Evolutionary conservation across 2,888 invertebrate species (phyloP).

Genomic region (Meteorus cinctellus): DNA sequence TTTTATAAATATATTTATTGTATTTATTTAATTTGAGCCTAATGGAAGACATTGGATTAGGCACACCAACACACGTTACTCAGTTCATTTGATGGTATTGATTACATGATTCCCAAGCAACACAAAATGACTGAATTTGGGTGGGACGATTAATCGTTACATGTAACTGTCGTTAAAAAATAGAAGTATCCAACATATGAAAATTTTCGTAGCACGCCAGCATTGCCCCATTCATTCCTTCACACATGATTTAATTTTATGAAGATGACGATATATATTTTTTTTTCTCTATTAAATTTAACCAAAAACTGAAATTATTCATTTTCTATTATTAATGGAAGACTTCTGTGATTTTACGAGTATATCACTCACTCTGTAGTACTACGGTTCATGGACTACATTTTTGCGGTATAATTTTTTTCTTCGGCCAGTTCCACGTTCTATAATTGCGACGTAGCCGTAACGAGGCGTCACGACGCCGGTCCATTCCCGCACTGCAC

Average conservation of each 20-base stretch:
- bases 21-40: slow-evolving; percentile 14
- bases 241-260: not conserved
- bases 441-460: slow-evolving; percentile 46
- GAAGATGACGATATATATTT: too few species aligned
- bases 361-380: slow-evolving; percentile 59
- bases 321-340: slow-evolving; percentile 62
- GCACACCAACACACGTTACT: slow-evolving; percentile 59
- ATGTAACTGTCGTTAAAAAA: too few species aligned
- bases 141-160: not conserved
- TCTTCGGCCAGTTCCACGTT: slow-evolving; percentile 41
- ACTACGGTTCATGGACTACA: slow-evolving; percentile 52
- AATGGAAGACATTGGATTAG: slow-evolving; percentile 69
- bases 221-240: not conserved
- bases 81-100: not conserved
- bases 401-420: slow-evolving; percentile 39
- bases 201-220: not conserved
- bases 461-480: slow-evolving; percentile 63
- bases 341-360: slow-evolving; percentile 69
- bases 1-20: slow-evolving; percentile 18
- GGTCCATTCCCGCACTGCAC: slow-evolving; percentile 69
- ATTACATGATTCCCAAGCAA: slow-evolving; percentile 5
- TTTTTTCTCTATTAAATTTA: not conserved
- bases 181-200: not conserved
- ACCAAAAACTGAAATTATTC: slow-evolving; percentile 22
- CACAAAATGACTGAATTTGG: not conserved